These are phyloP conservation scores for Pollachius pollachius DNA, from an alignment of 2,113 vertebrate species.

Conservation along the genomic window DNA sequence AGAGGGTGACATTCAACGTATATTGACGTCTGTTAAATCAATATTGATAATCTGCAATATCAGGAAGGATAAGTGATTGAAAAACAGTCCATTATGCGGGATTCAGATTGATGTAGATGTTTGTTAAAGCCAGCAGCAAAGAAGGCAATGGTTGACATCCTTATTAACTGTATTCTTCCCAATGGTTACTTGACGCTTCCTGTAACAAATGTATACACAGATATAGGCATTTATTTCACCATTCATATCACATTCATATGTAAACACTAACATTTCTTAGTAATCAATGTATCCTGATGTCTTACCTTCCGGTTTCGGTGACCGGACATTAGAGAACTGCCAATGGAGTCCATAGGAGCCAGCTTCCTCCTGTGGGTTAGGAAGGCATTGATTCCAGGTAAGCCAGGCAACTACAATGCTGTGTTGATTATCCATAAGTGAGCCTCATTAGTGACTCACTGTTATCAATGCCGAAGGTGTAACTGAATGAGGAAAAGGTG, in stretches of 20 bases:
- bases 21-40: conserved; percentile 36
- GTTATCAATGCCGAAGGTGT: no score
- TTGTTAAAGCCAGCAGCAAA: not conserved
- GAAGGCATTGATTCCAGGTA: not conserved
- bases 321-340: conserved; percentile 53
- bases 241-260: not conserved
- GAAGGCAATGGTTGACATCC: not conserved
- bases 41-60: conserved; percentile 18
- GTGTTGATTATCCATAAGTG: no score
- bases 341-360: conserved; percentile 69
- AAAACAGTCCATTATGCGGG: conserved; percentile 11
- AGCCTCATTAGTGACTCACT: no score
- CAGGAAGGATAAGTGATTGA: not conserved
- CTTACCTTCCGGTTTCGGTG: conserved; percentile 60
- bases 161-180: conserved; percentile 36
- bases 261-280: not conserved
- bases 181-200: conserved; percentile 50
- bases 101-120: not conserved
- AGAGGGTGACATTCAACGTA: conserved; percentile 48
- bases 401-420: not conserved
- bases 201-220: conserved; percentile 32
- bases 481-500: no score
- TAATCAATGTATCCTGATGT: not conserved
- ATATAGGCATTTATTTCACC: not conserved
- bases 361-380: conserved; percentile 58